Evolutionary conservation across 2,888 invertebrate genomes (phyloP).

Genomic region (Ctenicera cuprea): DNA sequence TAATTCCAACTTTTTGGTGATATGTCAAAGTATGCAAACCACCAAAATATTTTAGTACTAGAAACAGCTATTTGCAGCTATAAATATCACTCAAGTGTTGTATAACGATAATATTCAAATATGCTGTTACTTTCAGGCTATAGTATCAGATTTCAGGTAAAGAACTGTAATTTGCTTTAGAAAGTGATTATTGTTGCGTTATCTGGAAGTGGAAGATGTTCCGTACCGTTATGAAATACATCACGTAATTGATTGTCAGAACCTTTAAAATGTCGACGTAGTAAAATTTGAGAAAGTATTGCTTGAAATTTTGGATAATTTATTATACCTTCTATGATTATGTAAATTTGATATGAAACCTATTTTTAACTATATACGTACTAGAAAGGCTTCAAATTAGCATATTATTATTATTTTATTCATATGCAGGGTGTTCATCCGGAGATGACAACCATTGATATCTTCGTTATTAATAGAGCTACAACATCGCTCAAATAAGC

Average conservation of each 20-base stretch:
- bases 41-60: no score
- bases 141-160: neutral
- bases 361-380: no score
- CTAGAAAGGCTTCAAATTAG: no score
- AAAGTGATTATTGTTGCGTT: slow-evolving; percentile 2
- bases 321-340: neutral
- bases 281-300: slow-evolving; percentile 5
- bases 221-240: slow-evolving; percentile 6
- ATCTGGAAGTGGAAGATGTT: neutral
- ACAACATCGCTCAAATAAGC: no score
- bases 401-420: no score
- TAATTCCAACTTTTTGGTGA: no score
- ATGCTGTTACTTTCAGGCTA: neutral
- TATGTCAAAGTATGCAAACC: no score
- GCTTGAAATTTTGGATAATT: neutral
- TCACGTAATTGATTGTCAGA: slow-evolving; percentile 4
- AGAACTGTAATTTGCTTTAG: neutral
- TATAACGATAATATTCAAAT: slow-evolving; percentile 8
- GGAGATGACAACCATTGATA: no score
- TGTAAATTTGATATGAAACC: neutral
- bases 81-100: no score
- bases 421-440: no score
- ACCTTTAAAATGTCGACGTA: slow-evolving; percentile 3
- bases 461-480: no score
- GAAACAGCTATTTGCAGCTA: no score